Evolutionary conservation across 2,888 invertebrate genomes (phyloP).

Genomic region (Sesamia inferens): DNA sequence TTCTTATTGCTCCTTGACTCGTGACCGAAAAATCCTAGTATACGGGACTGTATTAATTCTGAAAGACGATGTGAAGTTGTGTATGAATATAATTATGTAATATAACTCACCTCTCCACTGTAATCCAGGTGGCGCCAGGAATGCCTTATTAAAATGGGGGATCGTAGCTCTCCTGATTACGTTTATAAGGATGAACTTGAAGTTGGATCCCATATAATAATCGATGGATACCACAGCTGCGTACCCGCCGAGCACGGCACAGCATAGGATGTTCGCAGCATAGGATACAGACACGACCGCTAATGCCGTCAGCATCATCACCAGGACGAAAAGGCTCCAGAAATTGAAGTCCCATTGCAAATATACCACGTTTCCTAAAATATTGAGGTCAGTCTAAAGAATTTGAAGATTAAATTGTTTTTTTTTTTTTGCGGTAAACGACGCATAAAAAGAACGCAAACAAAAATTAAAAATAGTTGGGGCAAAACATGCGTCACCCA

Average conservation of each 20-base stretch:
- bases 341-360: slow-evolving; percentile 90
- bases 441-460: too few relatives aligned
- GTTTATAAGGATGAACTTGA: slow-evolving; percentile 93
- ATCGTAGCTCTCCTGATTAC: slow-evolving; percentile 91
- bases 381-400: not conserved
- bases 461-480: too few relatives aligned
- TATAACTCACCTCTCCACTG: slow-evolving; percentile 88
- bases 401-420: too few relatives aligned
- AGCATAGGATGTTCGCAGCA: slow-evolving; percentile 91
- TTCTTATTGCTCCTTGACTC: too few relatives aligned
- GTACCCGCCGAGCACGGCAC: slow-evolving; percentile 91
- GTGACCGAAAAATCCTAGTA: too few relatives aligned
- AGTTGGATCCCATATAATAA: slow-evolving; percentile 91
- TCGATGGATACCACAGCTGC: slow-evolving; percentile 91
- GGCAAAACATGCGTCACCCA: too few relatives aligned
- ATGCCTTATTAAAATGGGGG: slow-evolving; percentile 89
- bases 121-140: slow-evolving; percentile 90
- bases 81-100: not conserved
- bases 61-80: too few relatives aligned
- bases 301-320: slow-evolving; percentile 86
- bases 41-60: too few relatives aligned
- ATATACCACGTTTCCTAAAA: slow-evolving; percentile 81
- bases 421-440: too few relatives aligned
- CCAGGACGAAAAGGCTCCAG: slow-evolving; percentile 90
- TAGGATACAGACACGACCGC: slow-evolving; percentile 86